Percentiles rank a stretch among this genome's conserved stretches.
Evolutionary conservation across 1,140 invertebrate genomes (phyloP).

Genomic region (Papilio machaon): DNA sequence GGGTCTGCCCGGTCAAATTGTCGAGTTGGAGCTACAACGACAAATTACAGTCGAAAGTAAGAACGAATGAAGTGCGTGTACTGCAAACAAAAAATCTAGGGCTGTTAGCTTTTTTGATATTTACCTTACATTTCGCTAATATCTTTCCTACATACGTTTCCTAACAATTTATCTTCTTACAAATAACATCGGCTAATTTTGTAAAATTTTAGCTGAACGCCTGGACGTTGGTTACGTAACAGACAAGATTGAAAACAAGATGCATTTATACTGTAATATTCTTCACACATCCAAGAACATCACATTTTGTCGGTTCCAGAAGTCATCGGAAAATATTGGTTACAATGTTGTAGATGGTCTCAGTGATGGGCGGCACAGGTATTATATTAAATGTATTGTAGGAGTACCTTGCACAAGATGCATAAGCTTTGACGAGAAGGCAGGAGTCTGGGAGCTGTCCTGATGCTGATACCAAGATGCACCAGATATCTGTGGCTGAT

Average conservation of each 20-base stretch:
- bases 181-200: background rate
- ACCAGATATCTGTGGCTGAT: too few relatives aligned
- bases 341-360: slow-evolving; percentile 75
- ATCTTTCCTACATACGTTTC: background rate
- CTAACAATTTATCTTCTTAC: background rate
- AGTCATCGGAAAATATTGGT: slow-evolving; percentile 61
- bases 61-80: background rate
- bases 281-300: slow-evolving; percentile 67
- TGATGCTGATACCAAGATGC: too few relatives aligned
- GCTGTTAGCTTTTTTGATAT: background rate
- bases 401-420: too few relatives aligned
- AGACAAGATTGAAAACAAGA: slow-evolving; percentile 53
- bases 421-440: too few relatives aligned
- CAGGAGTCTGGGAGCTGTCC: too few relatives aligned
- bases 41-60: slow-evolving; percentile 47
- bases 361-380: slow-evolving; percentile 75
- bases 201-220: slow-evolving; percentile 60
- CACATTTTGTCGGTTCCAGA: slow-evolving; percentile 78
- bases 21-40: slow-evolving; percentile 53
- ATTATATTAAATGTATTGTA: background rate
- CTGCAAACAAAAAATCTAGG: background rate
- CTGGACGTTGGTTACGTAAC: slow-evolving; percentile 68
- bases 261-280: slow-evolving; percentile 76
- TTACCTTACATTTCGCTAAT: background rate
- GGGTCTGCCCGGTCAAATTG: slow-evolving; percentile 63